Conservation (phyloP, 2,797 vertebrate genomes). For the Malurus splendens region DNA sequence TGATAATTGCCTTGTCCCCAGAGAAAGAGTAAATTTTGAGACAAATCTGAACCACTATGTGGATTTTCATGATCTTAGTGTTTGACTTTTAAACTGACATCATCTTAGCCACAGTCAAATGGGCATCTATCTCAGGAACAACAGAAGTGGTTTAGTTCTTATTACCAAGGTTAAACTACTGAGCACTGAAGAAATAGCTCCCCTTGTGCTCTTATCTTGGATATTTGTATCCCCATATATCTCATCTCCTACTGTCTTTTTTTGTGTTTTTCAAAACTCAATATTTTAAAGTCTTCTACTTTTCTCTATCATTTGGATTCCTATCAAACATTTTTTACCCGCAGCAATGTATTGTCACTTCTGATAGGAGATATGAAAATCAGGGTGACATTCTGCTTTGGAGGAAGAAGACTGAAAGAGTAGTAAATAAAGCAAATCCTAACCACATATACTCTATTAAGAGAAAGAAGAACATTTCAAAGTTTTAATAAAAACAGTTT, state of each 20-base stretch:
- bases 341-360: not conserved
- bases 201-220: not conserved
- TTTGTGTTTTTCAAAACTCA: not conserved
- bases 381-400: not conserved
- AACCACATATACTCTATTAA: not conserved
- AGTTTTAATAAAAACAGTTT: not conserved
- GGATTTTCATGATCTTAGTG: not conserved
- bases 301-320: not conserved
- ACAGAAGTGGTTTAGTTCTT: not conserved
- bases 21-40: not conserved
- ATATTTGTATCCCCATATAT: not conserved
- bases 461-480: not conserved
- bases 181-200: not conserved
- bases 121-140: not conserved
- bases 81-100: not conserved
- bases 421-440: not conserved
- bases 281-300: not conserved
- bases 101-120: not conserved
- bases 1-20: fast-evolving
- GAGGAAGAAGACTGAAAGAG: not conserved
- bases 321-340: not conserved
- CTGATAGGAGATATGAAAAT: not conserved
- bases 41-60: not conserved
- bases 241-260: not conserved
- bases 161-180: not conserved